Evolutionary conservation across 1,140 invertebrate species (phyloP), one percentile per base, ranked within the genome.

Genomic region (Lethocerus indicus): DNA sequence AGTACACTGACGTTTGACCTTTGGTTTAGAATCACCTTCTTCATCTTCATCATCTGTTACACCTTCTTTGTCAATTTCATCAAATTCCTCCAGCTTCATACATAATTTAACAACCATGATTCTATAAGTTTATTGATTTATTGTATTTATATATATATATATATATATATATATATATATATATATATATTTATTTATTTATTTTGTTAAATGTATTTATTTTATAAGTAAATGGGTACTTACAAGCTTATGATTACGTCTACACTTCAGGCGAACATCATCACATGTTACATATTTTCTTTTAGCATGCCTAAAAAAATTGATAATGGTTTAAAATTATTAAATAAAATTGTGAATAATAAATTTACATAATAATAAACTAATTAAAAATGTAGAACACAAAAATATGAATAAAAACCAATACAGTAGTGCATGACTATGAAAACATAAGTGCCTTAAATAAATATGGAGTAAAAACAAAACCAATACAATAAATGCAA

Each of bases 191-290:
- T 3, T 39, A 39, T 6, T 21, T 20, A 4, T 20, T 36, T 20
- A 13, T 39, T n/a, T 1, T 32, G 7, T 32, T n/a, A 32, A 32
- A 9, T 32, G 7, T 32, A 32, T 32, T 32, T 9, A 32, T 32
- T 32, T n/a, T 32, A 32, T 32, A 32, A 32, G n/a, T 32, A 32
- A 9, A 9, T 9, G 21, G 21, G 21, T 14, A 44, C 42, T 44
- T 26, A 44, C 42, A 44, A 44, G 27, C 29, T 44, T 44, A 28
- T 24, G n/a, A 28, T 44, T 44, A 9, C 42, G 27, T 16, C 42
- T 26, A 23, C 26, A 44, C n/a, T 28, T 16, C 18, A 44, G 13
- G 16, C 29, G 27, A 3, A 44, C 42, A 44, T 44, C 42, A 14
- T 44, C 42, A 14, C 26, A 12, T 28, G 27, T 44, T 3, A 44